Evolutionary conservation across 2,888 invertebrate genomes (phyloP).

Genomic region (Eulithis prunata): DNA sequence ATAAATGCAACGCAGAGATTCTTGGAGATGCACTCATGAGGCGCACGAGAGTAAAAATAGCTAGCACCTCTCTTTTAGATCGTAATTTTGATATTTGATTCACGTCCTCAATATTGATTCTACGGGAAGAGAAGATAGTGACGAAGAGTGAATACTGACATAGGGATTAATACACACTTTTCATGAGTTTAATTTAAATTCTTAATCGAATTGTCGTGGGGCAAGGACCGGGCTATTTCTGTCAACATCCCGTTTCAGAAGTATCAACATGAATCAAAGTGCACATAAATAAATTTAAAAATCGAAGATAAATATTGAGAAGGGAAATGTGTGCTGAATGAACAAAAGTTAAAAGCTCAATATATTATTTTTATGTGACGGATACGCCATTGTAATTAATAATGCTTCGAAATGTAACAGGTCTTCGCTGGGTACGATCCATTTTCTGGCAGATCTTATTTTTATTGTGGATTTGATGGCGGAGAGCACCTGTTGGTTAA

Average conservation of each 20-base stretch:
- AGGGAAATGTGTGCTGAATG: neutral
- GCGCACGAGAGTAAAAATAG: neutral
- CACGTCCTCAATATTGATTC: neutral
- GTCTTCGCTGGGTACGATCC: constrained; percentile 21
- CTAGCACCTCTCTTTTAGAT: neutral
- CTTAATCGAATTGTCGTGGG: constrained; percentile 54
- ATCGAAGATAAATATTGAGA: constrained; percentile 12
- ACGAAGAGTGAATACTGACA: neutral
- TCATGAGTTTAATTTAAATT: no score
- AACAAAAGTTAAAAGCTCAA: constrained; percentile 7
- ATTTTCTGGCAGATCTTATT: constrained; percentile 47
- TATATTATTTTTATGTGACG: constrained; percentile 10
- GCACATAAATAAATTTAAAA: constrained; percentile 54
- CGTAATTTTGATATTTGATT: neutral
- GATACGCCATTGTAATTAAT: constrained; percentile 16
- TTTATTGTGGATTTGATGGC: constrained; percentile 57
- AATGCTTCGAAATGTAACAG: constrained; percentile 16
- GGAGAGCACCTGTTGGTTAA: constrained; percentile 65
- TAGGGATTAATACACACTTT: no score
- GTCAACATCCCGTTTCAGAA: constrained; percentile 56
- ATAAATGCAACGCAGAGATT: constrained; percentile 28
- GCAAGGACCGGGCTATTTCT: constrained; percentile 58
- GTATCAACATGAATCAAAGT: constrained; percentile 52
- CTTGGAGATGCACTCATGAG: neutral
- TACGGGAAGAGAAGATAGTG: neutral